Conservation (phyloP, 2,797 vertebrate genomes). For the Otolemur crassicaudatus region DNA sequence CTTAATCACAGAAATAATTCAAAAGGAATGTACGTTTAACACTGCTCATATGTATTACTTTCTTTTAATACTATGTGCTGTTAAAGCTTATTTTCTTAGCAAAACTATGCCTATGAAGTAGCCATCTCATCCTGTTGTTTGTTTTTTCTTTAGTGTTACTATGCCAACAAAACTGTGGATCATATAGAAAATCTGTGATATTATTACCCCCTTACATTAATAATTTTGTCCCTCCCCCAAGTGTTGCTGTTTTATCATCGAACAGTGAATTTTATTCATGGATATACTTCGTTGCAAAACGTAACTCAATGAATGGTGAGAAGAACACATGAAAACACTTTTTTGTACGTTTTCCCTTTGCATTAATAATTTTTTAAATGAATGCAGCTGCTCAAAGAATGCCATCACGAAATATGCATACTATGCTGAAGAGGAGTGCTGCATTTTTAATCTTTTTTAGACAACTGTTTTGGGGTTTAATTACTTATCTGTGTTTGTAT, state of each 20-base stretch:
- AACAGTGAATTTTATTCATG: constrained; percentile 76
- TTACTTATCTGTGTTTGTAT: constrained; percentile 72
- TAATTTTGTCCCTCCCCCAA: constrained; percentile 54
- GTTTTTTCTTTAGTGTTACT: constrained; percentile 82
- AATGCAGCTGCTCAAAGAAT: constrained; percentile 83
- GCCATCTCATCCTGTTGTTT: constrained; percentile 69
- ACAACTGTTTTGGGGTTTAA: constrained; percentile 67
- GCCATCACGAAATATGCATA: constrained; percentile 74
- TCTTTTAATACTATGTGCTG: constrained; percentile 64
- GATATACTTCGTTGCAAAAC: constrained; percentile 75
- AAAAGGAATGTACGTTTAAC: constrained; percentile 73
- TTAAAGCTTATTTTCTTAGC: constrained; percentile 70
- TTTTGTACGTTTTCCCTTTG: constrained; percentile 76
- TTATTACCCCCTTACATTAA: constrained; percentile 76
- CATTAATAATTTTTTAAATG: constrained; percentile 88
- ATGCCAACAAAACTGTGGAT: constrained; percentile 80
- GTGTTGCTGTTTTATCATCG: constrained; percentile 73
- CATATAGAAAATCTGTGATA: constrained; percentile 80
- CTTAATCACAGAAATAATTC: constrained; percentile 79
- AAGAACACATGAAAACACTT: constrained; percentile 77
- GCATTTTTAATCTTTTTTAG: constrained; percentile 75
- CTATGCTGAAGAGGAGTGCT: constrained; percentile 80
- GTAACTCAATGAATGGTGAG: constrained; percentile 77
- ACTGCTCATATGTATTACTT: constrained; percentile 60
- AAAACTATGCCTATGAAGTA: constrained; percentile 75